Conservation (phyloP, 2,888 invertebrate genomes). For the Biston stratarius region DNA sequence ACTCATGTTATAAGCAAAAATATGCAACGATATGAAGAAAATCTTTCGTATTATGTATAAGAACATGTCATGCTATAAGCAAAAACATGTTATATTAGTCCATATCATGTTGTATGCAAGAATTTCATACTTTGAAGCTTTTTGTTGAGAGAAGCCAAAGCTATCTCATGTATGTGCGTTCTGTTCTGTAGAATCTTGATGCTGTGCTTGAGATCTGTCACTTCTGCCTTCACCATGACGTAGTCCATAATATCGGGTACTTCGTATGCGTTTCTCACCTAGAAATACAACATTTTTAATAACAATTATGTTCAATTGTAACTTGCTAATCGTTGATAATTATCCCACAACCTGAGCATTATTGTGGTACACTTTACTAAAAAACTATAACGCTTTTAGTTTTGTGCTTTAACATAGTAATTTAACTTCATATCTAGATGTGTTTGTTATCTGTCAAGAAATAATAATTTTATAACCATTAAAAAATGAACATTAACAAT, state of each 20-base stretch:
- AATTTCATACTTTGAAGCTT: conserved; percentile 50
- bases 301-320: too few species aligned
- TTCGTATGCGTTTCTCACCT: conserved; percentile 68
- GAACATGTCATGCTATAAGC: background rate
- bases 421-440: too few species aligned
- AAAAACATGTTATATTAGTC: background rate
- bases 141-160: conserved; percentile 66
- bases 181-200: conserved; percentile 72
- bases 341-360: too few species aligned
- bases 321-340: too few species aligned
- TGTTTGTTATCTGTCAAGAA: too few species aligned
- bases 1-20: background rate
- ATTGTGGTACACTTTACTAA: too few species aligned
- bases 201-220: conserved; percentile 74
- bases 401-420: too few species aligned
- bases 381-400: too few species aligned
- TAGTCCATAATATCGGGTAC: conserved; percentile 87
- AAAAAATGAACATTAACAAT: too few species aligned
- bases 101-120: background rate
- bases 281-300: background rate
- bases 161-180: conserved; percentile 70
- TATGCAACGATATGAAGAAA: background rate
- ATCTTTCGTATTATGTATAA: too few species aligned
- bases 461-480: too few species aligned
- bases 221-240: conserved; percentile 80